Evolutionary conservation across 1,140 invertebrate species (phyloP).

Genomic region (Bathynomus jamesi): DNA sequence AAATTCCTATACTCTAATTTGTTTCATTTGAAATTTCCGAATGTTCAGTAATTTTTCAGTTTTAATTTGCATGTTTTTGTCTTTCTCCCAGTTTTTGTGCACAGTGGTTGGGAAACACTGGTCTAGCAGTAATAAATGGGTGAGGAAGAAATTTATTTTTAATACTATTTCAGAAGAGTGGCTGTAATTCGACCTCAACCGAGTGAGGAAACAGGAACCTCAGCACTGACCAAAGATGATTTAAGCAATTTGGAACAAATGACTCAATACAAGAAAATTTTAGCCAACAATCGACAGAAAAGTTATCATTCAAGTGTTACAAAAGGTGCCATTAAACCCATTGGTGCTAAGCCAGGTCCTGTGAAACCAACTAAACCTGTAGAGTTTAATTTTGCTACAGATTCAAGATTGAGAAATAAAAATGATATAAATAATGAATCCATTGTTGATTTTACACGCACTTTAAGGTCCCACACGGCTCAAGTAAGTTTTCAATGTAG

Average conservation of each 20-base stretch:
- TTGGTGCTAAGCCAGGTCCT: background rate
- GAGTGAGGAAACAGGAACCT: background rate
- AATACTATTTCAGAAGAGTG: background rate
- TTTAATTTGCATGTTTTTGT: too few species aligned
- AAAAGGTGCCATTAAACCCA: too few species aligned
- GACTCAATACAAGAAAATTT: background rate
- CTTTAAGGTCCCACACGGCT: background rate
- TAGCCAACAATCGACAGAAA: background rate
- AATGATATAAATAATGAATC: background rate
- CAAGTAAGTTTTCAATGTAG: background rate
- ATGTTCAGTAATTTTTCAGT: too few species aligned
- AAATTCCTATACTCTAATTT: too few species aligned
- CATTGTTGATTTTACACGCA: background rate
- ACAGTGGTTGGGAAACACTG: too few species aligned
- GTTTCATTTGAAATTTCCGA: too few species aligned
- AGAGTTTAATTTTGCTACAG: background rate
- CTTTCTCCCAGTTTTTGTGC: too few species aligned
- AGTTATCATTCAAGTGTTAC: too few species aligned
- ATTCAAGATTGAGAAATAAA: background rate
- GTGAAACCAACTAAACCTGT: background rate
- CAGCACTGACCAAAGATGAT: background rate
- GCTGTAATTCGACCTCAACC: background rate
- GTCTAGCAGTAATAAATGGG: too few species aligned
- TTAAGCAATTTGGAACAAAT: background rate
- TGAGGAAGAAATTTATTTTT: background rate